Evolutionary conservation across 2,113 vertebrate genomes (phyloP).

Genomic region (Spea bombifrons): DNA sequence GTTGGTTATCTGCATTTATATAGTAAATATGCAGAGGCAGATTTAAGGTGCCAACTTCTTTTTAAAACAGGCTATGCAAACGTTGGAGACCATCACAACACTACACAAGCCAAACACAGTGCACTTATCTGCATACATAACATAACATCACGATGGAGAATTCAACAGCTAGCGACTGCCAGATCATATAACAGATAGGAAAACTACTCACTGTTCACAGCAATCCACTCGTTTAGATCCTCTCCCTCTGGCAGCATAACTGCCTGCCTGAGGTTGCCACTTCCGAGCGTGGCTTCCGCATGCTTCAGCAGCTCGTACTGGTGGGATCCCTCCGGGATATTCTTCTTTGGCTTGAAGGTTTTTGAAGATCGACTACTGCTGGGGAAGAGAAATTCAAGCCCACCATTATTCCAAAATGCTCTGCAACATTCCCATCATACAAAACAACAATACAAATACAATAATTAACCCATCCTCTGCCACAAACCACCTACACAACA

Average conservation of each 20-base stretch:
- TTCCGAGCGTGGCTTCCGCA: constrained; percentile 89
- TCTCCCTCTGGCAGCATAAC: constrained; percentile 94
- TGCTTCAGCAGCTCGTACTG: constrained; percentile 95
- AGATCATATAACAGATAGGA: not conserved
- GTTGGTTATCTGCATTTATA: too few relatives aligned
- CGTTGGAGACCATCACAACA: too few relatives aligned
- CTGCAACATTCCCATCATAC: rapidly evolving
- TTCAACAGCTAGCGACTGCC: too few relatives aligned
- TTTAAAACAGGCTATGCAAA: too few relatives aligned
- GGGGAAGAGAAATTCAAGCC: constrained; percentile 4
- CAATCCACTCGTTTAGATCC: constrained; percentile 96
- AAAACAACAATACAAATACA: too few relatives aligned
- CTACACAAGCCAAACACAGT: too few relatives aligned
- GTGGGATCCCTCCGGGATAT: constrained; percentile 93
- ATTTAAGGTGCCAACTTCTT: too few relatives aligned
- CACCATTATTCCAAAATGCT: not conserved
- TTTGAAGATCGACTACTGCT: constrained; percentile 90
- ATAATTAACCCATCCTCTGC: too few relatives aligned
- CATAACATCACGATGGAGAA: too few relatives aligned
- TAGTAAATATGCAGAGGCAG: too few relatives aligned
- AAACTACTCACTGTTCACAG: constrained; percentile 86
- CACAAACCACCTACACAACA: too few relatives aligned
- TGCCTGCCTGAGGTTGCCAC: constrained; percentile 88
- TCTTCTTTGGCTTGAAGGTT: constrained; percentile 96
- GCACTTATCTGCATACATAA: too few relatives aligned